Conservation (phyloP, 2,113 vertebrate genomes). For the Meleagris gallopavo region DNA sequence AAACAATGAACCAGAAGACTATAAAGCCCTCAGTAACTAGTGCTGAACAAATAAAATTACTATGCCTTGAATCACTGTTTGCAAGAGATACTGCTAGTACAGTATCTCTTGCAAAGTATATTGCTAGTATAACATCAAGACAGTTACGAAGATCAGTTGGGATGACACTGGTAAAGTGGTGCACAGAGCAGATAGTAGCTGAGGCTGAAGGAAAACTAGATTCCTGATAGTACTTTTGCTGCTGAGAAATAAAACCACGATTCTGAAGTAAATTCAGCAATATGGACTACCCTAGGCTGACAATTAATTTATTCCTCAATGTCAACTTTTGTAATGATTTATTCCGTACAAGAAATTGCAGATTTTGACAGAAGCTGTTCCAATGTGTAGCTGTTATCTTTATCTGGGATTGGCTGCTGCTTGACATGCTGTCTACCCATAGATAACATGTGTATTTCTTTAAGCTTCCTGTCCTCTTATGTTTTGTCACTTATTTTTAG, state of each 20-base stretch:
- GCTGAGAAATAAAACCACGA: not conserved
- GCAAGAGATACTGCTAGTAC: not conserved
- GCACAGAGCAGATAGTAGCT: not conserved
- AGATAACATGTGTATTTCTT: not conserved
- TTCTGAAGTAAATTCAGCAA: not conserved
- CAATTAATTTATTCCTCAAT: not conserved
- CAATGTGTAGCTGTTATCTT: not conserved
- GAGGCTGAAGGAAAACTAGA: not conserved
- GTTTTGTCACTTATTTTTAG: conserved; percentile 52
- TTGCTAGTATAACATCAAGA: not conserved
- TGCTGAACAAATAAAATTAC: not conserved
- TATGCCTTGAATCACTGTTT: not conserved
- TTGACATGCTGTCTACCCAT: not conserved
- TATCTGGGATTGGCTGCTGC: not conserved
- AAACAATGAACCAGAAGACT: conserved; percentile 98
- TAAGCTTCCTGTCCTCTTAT: not conserved
- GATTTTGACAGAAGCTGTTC: not conserved
- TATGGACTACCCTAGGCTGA: not conserved
- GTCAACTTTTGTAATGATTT: not conserved
- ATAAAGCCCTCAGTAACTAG: conserved; percentile 96
- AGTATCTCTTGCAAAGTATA: no score
- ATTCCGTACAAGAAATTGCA: not conserved
- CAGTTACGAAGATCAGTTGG: not conserved
- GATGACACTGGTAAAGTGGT: not conserved
- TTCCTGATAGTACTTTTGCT: not conserved